Evolutionary conservation across 2,888 invertebrate species (phyloP), one percentile per base, ranked within the genome.

Genomic region (Argynnis bischoffii): DNA sequence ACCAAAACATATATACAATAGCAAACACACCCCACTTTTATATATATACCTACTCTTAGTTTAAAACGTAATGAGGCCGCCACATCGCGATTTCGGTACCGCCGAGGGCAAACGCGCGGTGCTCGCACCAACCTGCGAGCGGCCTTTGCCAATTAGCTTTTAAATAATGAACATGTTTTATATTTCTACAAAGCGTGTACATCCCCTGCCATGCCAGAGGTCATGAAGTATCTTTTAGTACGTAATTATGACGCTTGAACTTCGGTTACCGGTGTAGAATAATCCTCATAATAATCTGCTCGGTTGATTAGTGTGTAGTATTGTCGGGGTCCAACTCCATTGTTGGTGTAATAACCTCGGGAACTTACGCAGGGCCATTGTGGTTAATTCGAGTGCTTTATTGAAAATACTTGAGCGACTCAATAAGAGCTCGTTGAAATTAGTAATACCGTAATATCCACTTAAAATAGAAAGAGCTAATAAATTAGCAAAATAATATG

Each of bases 121-220:
- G 80, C 85, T 88, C 85, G 84, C 88, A 88, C 88, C 86, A 88
- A 87, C 84, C 88, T 88, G 90, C 90, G 86, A 90, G 89, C 89
- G 89, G 86, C 89, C 89, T 89, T 84, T 82, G 85, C 92, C 93
- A 93, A 93, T 93, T 93, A 93, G 91, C 91, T 89, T 88, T 89
- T 89, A 90, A 92, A 92, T 93, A 93, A 93, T 92, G 92, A 93
- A 92, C 92, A 92, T 92, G 92, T 92, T 93, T 92, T 92, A 92
- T 93, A 92, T 90, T 92, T 90, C 85, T 87, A 89, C 85, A 83
- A 88, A 88, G 89, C 86, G 79, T 90, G 89, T 90, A 89, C 84
- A 85, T 86, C 89, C 88, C 88, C 84, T 83, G 35, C 35, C 35
- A 41, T 84, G 89, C 90, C 90, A 89, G 90, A 90, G 90, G 90